Evolutionary conservation across 1,140 invertebrate species (phyloP).

Genomic region (Cryptotermes secundus): DNA sequence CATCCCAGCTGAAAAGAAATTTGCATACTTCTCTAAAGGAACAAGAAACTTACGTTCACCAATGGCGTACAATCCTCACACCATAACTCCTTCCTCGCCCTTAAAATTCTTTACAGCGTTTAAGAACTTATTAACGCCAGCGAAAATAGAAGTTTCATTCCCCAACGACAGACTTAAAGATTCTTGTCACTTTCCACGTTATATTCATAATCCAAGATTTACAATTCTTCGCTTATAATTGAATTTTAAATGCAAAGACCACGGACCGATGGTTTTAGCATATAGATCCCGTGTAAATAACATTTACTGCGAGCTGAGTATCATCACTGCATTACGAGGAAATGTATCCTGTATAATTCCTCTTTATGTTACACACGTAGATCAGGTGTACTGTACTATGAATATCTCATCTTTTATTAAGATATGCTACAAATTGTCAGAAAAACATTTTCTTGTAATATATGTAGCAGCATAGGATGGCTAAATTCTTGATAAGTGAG

Average conservation of each 20-base stretch:
- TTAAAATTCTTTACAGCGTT: conserved; percentile 18
- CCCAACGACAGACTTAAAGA: not conserved
- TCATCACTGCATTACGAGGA: not conserved
- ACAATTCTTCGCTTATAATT: not conserved
- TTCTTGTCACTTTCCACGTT: not conserved
- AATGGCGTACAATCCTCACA: not conserved
- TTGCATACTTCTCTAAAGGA: not conserved
- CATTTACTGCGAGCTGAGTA: not conserved
- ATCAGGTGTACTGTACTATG: too few relatives aligned
- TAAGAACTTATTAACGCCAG: not conserved
- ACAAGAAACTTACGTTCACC: not conserved
- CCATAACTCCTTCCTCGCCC: not conserved
- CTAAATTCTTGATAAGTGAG: too few relatives aligned
- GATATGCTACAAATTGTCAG: too few relatives aligned
- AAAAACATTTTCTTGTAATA: too few relatives aligned
- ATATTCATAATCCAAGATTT: conserved; percentile 17
- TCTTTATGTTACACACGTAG: too few relatives aligned
- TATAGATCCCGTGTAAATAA: not conserved
- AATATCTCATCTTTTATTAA: too few relatives aligned
- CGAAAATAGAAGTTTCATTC: not conserved
- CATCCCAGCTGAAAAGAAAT: not conserved
- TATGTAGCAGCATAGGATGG: too few relatives aligned
- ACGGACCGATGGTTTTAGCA: not conserved
- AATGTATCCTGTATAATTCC: too few relatives aligned
- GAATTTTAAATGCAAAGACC: not conserved